These are phyloP conservation scores for Diglossa cyanea DNA, from an alignment of 2,797 vertebrate genomes.

Conservation along the genomic window DNA sequence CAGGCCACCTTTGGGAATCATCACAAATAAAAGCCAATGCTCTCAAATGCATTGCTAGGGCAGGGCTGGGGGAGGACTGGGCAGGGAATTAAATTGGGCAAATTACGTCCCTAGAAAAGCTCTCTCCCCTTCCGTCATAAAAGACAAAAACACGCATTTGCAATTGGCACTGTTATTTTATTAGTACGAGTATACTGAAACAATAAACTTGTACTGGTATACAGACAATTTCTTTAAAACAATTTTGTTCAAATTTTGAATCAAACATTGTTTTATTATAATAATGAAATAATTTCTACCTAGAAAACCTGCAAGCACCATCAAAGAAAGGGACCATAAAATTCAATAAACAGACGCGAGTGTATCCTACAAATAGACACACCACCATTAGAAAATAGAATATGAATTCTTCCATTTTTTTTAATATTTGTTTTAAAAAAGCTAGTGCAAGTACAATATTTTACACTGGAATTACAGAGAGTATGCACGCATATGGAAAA, in stretches of 20 bases:
- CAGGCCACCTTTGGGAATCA: accelerated
- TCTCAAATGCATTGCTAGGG: background rate
- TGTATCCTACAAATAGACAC: conserved; percentile 96
- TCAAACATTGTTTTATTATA: conserved; percentile 95
- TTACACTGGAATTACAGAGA: conserved; percentile 93
- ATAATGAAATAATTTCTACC: conserved; percentile 97
- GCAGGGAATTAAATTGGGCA: background rate
- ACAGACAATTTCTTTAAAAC: conserved; percentile 93
- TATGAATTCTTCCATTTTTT: conserved; percentile 91
- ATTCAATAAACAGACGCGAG: conserved; percentile 94
- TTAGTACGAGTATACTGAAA: conserved; percentile 94
- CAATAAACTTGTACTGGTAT: conserved; percentile 93
- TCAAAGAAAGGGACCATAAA: conserved; percentile 97
- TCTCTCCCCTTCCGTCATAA: background rate
- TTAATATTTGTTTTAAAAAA: conserved; percentile 93
- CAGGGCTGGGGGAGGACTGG: accelerated
- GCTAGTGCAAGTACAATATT: conserved; percentile 95
- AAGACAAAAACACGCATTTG: conserved; percentile 58
- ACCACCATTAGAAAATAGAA: conserved; percentile 93
- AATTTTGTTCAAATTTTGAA: conserved; percentile 96
- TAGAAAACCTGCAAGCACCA: conserved; percentile 98
- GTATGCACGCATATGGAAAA: conserved; percentile 92
- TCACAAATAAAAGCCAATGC: accelerated
- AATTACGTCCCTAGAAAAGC: background rate
- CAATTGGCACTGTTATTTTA: conserved; percentile 96